phyloP scores from a whole-genome alignment of 2,888 invertebrate genomes.

The Sesia bembeciformis region DNA sequence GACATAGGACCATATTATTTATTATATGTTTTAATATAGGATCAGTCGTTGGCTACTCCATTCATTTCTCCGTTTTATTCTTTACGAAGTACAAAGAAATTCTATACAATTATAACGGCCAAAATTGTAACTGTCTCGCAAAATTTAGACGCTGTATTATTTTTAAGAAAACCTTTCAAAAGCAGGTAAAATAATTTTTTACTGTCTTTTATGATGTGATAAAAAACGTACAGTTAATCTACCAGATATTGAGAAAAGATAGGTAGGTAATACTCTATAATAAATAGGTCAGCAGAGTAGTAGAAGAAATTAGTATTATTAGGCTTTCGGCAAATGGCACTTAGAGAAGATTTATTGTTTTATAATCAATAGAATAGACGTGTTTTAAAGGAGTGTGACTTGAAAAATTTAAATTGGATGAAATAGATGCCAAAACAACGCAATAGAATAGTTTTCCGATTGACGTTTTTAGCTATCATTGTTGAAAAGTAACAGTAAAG shows the following conservation, averaged over 20 bases:
- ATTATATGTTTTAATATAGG: too few species aligned
- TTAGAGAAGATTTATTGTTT: conserved; percentile 58
- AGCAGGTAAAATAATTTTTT: conserved; percentile 64
- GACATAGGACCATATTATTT: too few species aligned
- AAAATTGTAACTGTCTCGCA: conserved; percentile 70
- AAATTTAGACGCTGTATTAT: conserved; percentile 49
- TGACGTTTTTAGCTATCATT: too few species aligned
- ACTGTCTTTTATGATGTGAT: conserved; percentile 37
- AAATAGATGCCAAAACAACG: not conserved
- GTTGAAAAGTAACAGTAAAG: too few species aligned
- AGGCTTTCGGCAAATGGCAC: conserved; percentile 45
- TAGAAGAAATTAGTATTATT: conserved; percentile 47
- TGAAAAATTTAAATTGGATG: conserved; percentile 14
- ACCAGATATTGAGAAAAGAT: conserved; percentile 40
- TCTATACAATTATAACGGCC: conserved; percentile 75
- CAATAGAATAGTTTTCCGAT: too few species aligned
- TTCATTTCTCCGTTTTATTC: conserved; percentile 23
- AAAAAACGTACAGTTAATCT: conserved; percentile 54
- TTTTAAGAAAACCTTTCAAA: conserved; percentile 49
- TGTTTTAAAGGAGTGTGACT: conserved; percentile 27
- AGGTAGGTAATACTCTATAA: conserved; percentile 38
- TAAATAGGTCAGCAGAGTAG: conserved; percentile 63
- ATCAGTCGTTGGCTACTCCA: conserved; percentile 18
- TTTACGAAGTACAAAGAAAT: conserved; percentile 53
- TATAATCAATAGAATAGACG: conserved; percentile 50